phyloP scores from a whole-genome alignment of 2,888 invertebrate species.

The Sinohyriopsis cumingii region DNA sequence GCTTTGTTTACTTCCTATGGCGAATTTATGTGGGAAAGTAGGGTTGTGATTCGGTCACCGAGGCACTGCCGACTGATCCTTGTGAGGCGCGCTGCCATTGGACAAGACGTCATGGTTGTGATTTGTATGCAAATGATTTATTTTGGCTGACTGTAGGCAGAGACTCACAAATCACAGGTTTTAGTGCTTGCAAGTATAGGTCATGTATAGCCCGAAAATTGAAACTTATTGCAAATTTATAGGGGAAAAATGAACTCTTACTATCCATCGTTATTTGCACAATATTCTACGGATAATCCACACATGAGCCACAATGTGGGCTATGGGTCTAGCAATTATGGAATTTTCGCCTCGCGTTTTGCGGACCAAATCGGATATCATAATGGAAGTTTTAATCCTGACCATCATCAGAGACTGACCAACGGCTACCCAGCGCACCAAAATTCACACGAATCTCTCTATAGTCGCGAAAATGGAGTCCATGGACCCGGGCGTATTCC shows the following conservation, averaged over 20 bases:
- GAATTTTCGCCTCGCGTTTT: conserved; percentile 61
- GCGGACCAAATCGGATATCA: conserved; percentile 58
- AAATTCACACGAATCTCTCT: conserved; percentile 36
- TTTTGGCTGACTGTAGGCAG: conserved; percentile 57
- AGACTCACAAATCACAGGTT: conserved; percentile 65
- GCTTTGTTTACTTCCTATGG: too few relatives aligned
- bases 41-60: conserved; percentile 38
- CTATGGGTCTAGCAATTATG: conserved; percentile 58
- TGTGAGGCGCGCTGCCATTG: conserved; percentile 49
- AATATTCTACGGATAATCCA: conserved; percentile 63
- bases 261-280: conserved; percentile 64
- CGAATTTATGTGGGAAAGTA: conserved; percentile 1
- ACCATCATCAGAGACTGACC: conserved; percentile 41
- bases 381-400: conserved; percentile 41
- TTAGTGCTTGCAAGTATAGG: conserved; percentile 52
- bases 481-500: conserved; percentile 39
- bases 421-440: conserved; percentile 51
- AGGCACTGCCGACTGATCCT: background rate
- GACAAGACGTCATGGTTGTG: conserved; percentile 45
- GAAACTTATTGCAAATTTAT: conserved; percentile 56
- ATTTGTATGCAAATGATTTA: conserved; percentile 64
- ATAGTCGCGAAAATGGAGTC: conserved; percentile 29
- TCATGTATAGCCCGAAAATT: conserved; percentile 60
- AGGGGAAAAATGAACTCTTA: conserved; percentile 66
- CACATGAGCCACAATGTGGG: conserved; percentile 56